Conservation (phyloP, 2,888 invertebrate species). For the Callyntrura guangdongensis region DNA sequence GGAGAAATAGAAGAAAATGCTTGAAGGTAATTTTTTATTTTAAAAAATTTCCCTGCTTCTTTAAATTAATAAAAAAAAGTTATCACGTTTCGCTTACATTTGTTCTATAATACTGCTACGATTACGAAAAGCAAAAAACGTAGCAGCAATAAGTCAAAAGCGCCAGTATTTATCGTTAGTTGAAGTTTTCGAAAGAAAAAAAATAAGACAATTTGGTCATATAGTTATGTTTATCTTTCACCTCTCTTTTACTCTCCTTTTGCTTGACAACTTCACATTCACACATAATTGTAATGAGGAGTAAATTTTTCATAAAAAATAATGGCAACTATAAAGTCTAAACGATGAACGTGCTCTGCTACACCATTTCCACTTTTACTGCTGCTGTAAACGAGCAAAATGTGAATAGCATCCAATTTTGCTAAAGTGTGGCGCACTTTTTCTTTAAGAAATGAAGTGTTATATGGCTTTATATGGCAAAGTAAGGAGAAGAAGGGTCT, state of each 20-base stretch:
- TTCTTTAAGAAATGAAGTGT: not conserved
- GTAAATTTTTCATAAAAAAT: slow-evolving; percentile 1
- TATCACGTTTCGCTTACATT: too few relatives aligned
- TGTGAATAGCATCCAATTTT: not conserved
- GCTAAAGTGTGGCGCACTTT: not conserved
- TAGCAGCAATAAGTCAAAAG: too few relatives aligned
- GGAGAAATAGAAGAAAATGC: not conserved
- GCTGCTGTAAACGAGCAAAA: not conserved
- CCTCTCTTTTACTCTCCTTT: too few relatives aligned
- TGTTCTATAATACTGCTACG: too few relatives aligned
- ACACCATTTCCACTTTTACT: not conserved
- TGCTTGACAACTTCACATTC: not conserved
- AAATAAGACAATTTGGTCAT: not conserved
- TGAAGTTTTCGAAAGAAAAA: not conserved
- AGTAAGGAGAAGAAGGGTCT: too few relatives aligned
- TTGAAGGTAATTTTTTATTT: slow-evolving; percentile 27
- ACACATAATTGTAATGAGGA: not conserved
- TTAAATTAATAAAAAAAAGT: too few relatives aligned
- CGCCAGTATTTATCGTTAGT: too few relatives aligned
- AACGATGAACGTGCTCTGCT: slow-evolving; percentile 13
- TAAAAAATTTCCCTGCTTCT: not conserved
- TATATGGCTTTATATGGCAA: not conserved
- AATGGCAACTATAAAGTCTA: not conserved
- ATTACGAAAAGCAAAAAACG: too few relatives aligned
- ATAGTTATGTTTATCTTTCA: too few relatives aligned